Percentiles rank a stretch among this genome's conserved stretches.
These are phyloP conservation scores for Chaetodon trifascialis DNA, from an alignment of 2,113 vertebrate genomes.

Conservation along the genomic window DNA sequence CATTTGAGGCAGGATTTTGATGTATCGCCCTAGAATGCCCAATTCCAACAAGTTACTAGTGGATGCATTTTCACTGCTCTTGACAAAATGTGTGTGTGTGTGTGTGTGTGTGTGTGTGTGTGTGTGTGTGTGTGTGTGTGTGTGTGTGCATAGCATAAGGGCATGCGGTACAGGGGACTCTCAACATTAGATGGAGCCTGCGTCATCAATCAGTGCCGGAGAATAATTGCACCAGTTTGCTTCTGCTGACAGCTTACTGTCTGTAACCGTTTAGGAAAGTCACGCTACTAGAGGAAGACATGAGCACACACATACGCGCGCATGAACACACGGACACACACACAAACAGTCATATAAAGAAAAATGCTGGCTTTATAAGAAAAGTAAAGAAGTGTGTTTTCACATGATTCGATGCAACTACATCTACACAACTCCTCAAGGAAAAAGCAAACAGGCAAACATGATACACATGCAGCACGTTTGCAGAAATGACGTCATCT, in stretches of 20 bases:
- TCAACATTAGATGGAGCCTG: slow-evolving; percentile 56
- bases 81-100: slow-evolving; percentile 53
- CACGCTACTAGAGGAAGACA: not conserved
- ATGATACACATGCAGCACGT: not conserved
- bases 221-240: slow-evolving; percentile 74
- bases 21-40: slow-evolving; percentile 63
- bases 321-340: slow-evolving; percentile 1
- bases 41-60: slow-evolving; percentile 69
- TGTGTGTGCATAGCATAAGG: slow-evolving; percentile 38
- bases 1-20: slow-evolving; percentile 76
- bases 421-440: not conserved
- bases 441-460: not conserved
- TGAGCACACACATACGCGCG: not conserved
- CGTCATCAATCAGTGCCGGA: slow-evolving; percentile 72
- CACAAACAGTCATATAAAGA: not conserved
- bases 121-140: too few species aligned
- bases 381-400: not conserved
- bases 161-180: slow-evolving; percentile 32
- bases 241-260: slow-evolving; percentile 66
- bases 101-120: slow-evolving; percentile 20
- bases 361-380: not conserved
- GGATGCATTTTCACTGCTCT: slow-evolving; percentile 60
- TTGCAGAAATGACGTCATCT: slow-evolving; percentile 1
- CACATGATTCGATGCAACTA: not conserved
- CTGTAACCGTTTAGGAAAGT: slow-evolving; percentile 64